Evolutionary conservation across 2,888 invertebrate species (phyloP), one percentile per base, ranked within the genome.

Genomic region (Drosophila atripex): DNA sequence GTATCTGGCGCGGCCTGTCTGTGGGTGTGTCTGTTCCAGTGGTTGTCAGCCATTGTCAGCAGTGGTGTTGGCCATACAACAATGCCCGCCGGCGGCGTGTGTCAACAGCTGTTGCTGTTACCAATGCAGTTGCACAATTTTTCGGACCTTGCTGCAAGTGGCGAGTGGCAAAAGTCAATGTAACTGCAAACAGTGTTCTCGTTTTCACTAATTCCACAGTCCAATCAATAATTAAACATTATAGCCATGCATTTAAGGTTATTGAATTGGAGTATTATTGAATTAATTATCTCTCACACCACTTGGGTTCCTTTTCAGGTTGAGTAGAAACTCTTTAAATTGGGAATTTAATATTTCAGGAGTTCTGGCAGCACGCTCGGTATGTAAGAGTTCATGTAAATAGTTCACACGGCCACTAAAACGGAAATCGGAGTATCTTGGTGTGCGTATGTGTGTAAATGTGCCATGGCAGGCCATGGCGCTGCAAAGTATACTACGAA

Each of bases 321-420:
- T 14, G 5, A 39, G 14, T 14, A 43, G 18, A 21, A 43, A 12
- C 11, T 2, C 43, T 43, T 43, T 43, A 21, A 18, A 43, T 18
- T 18, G 21, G 6, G 30, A 28, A 38, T 61, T 70, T 59, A 74
- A 71, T 64, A 71, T 59, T 57, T 51, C 59, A 72, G 69, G 50
- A 68, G 64, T 39, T 58, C 9, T 28, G 28, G 28, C 28, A 28
- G 61, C 71, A 77, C 76, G 73, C 73, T 63, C 53, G 61, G 74
- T 82, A 74, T 76, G 73, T 77, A 64, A 56, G 41, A 55, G 25
- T 71, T 63, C 52, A 56, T 66, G 74, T 72, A 77, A 76, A 82
- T 76, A 77, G 83, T 87, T 87, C 75, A 83, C 76, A 78, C 76
- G 85, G 73, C 80, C 78, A 80, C 78, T 82, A 82, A 61, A 83